Percentiles rank a stretch among this genome's conserved stretches.
phyloP scores from a whole-genome alignment of 2,113 vertebrate species.

The Alaudala cheleensis region DNA sequence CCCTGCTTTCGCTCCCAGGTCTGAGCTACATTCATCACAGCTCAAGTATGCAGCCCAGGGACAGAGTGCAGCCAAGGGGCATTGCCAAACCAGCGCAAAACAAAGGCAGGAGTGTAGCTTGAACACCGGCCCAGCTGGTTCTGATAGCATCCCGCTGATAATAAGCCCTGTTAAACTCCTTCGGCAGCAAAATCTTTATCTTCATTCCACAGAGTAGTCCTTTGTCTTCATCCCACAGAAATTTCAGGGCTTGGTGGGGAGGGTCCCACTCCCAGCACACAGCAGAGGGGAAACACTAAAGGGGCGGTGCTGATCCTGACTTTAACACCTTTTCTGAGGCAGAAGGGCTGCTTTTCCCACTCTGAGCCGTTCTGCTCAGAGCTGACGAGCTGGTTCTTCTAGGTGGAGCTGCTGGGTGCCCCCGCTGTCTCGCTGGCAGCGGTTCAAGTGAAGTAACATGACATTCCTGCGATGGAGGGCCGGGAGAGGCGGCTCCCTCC shows the following conservation, averaged over 20 bases:
- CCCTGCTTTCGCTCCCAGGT: neutral
- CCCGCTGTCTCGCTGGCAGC: neutral
- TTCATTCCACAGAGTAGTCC: neutral
- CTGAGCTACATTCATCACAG: slow-evolving; percentile 6
- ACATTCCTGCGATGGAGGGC: neutral
- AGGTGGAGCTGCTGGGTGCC: neutral
- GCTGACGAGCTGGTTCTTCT: neutral
- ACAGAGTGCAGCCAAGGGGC: slow-evolving; percentile 24
- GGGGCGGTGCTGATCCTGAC: neutral
- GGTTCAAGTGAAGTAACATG: neutral
- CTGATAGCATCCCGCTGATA: slow-evolving; percentile 26
- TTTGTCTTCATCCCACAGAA: slow-evolving; percentile 1
- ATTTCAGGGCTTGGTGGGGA: neutral
- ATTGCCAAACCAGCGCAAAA: neutral
- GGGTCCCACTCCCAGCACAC: neutral
- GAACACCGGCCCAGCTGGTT: slow-evolving; percentile 24
- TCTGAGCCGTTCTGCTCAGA: neutral
- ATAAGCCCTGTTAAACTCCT: neutral
- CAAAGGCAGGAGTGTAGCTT: slow-evolving; percentile 7
- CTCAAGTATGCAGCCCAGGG: slow-evolving; percentile 5
- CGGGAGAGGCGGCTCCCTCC: neutral
- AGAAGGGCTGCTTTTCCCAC: neutral
- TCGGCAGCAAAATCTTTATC: slow-evolving; percentile 19
- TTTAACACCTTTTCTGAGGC: neutral
- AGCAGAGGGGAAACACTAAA: neutral